phyloP scores from a whole-genome alignment of 2,113 vertebrate species.

The Cervus canadensis region DNA sequence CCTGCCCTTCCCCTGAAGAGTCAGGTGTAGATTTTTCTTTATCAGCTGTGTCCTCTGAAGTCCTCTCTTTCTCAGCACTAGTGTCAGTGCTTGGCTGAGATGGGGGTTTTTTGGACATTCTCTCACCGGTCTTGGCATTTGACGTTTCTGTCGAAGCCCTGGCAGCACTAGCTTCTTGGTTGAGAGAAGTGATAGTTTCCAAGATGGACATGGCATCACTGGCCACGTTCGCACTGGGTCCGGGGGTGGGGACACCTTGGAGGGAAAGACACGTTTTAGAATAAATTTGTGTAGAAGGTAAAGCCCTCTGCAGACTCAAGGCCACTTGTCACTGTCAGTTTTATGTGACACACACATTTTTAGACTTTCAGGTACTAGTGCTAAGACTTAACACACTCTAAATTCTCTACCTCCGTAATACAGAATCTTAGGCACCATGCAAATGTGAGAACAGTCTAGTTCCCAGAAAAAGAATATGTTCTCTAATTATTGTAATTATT shows the following conservation, averaged over 20 bases:
- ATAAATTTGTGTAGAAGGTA: neutral
- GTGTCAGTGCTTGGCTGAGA: constrained; percentile 78
- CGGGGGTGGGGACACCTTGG: constrained; percentile 77
- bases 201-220: constrained; percentile 92
- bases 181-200: constrained; percentile 93
- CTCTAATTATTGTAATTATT: neutral
- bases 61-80: constrained; percentile 78
- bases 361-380: neutral
- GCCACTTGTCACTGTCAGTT: neutral
- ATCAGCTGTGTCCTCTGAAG: constrained; percentile 74
- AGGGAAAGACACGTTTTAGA: neutral
- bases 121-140: constrained; percentile 77
- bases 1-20: constrained; percentile 76
- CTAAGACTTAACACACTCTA: neutral
- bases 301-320: neutral
- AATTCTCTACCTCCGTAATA: neutral
- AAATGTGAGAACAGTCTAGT: neutral
- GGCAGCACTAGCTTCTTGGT: constrained; percentile 91
- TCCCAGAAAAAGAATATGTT: neutral
- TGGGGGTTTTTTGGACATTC: constrained; percentile 73
- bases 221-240: constrained; percentile 80
- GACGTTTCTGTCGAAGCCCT: constrained; percentile 81
- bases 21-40: constrained; percentile 80
- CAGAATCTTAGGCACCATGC: neutral
- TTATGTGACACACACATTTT: neutral